phyloP scores from a whole-genome alignment of 1,140 invertebrate species.

The Brachionus rotundiformis region DNA sequence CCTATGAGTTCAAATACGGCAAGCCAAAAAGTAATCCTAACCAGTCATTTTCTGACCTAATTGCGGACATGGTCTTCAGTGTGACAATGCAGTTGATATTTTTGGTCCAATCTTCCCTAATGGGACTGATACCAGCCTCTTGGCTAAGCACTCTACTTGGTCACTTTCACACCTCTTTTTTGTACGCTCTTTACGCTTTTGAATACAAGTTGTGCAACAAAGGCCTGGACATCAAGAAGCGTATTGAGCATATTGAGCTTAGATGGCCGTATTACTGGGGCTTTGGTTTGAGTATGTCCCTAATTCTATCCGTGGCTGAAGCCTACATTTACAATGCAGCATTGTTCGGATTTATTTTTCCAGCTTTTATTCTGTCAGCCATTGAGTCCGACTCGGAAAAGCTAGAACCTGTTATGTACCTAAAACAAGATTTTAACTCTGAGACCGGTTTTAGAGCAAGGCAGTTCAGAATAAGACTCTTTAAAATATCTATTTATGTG shows the following conservation, averaged over 20 bases:
- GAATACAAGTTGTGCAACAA: slow-evolving; percentile 50
- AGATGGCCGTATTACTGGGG: slow-evolving; percentile 50
- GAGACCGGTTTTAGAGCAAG: background rate
- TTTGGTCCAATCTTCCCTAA: slow-evolving; percentile 8
- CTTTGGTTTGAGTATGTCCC: slow-evolving; percentile 35
- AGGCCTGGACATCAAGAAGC: slow-evolving; percentile 30
- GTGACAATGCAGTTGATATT: slow-evolving; percentile 41
- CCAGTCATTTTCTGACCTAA: slow-evolving; percentile 20
- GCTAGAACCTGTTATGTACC: slow-evolving; percentile 6
- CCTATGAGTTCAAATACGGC: slow-evolving; percentile 41
- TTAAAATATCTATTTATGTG: slow-evolving; percentile 44
- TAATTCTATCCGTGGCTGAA: slow-evolving; percentile 26
- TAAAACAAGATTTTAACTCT: background rate
- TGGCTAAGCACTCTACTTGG: background rate
- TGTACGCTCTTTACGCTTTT: slow-evolving; percentile 46
- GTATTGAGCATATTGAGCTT: slow-evolving; percentile 40
- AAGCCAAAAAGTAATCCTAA: slow-evolving; percentile 2
- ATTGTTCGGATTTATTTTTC: slow-evolving; percentile 44
- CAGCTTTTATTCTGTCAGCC: slow-evolving; percentile 41
- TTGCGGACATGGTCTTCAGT: slow-evolving; percentile 45
- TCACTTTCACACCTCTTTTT: slow-evolving; percentile 35
- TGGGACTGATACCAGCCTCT: background rate
- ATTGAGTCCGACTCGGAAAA: slow-evolving; percentile 47
- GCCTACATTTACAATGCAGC: slow-evolving; percentile 49
- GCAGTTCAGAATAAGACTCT: background rate